Evolutionary conservation across 1,140 invertebrate genomes (phyloP).

Genomic region (Calosoma granatense): DNA sequence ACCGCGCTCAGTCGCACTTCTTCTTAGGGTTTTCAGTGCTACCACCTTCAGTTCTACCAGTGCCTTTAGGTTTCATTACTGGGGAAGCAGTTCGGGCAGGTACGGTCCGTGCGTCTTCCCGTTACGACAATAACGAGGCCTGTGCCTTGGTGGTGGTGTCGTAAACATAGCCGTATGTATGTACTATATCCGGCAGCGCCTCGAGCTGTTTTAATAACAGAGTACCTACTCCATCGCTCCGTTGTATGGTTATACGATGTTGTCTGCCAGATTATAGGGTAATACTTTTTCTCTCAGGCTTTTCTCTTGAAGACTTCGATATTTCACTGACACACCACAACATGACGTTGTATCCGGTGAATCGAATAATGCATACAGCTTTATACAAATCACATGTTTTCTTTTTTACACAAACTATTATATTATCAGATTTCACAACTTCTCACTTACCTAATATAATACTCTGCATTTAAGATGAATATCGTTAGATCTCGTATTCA

Average conservation of each 20-base stretch:
- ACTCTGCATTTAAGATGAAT: background rate
- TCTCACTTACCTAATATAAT: background rate
- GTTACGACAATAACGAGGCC: background rate
- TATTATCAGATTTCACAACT: background rate
- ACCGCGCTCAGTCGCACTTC: background rate
- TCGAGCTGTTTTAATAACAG: conserved; percentile 1
- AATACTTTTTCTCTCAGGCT: background rate
- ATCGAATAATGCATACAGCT: too few species aligned
- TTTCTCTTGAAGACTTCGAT: background rate
- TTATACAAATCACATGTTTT: too few species aligned
- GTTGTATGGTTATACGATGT: conserved; percentile 1
- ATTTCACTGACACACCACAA: too few species aligned
- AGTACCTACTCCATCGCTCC: background rate
- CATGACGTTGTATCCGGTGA: too few species aligned
- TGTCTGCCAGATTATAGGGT: background rate
- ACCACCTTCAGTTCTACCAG: background rate
- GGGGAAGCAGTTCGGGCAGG: background rate
- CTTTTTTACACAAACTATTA: background rate
- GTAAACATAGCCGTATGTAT: conserved; percentile 4
- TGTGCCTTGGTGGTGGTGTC: background rate
- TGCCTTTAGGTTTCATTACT: background rate
- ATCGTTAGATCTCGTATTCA: background rate
- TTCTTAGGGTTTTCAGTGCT: background rate
- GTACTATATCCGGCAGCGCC: background rate
- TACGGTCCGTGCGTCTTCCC: background rate